Conservation (phyloP, 2,113 vertebrate genomes). For the Trogon melanurus region DNA sequence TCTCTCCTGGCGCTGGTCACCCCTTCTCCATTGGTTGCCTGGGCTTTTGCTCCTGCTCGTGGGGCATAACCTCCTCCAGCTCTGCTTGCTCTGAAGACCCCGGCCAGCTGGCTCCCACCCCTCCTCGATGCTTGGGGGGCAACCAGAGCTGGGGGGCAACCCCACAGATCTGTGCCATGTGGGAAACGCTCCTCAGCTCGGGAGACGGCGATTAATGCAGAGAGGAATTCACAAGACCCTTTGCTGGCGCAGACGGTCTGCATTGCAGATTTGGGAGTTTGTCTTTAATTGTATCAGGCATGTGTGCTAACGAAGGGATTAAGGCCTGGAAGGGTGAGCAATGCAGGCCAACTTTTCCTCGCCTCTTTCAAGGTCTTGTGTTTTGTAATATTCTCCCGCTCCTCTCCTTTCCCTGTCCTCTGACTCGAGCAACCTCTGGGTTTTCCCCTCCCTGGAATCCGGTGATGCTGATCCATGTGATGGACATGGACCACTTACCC, state of each 20-base stretch:
- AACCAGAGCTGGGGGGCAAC: neutral
- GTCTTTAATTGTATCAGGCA: neutral
- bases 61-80: neutral
- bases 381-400: neutral
- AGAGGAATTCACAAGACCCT: neutral
- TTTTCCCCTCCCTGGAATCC: fast-evolving
- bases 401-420: neutral
- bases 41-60: neutral
- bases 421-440: neutral
- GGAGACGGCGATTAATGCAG: neutral
- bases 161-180: fast-evolving
- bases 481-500: fast-evolving
- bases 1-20: neutral
- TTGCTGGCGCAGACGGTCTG: neutral
- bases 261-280: slow-evolving; percentile 39
- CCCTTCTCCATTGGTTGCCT: fast-evolving
- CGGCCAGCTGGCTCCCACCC: neutral
- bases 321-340: slow-evolving; percentile 11
- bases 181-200: neutral
- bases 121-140: neutral
- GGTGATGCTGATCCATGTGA: neutral
- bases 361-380: neutral
- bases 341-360: neutral
- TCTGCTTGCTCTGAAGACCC: neutral
- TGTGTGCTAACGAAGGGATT: slow-evolving; percentile 40